phyloP scores from a whole-genome alignment of 2,888 invertebrate species.

The Chrysolina americana region DNA sequence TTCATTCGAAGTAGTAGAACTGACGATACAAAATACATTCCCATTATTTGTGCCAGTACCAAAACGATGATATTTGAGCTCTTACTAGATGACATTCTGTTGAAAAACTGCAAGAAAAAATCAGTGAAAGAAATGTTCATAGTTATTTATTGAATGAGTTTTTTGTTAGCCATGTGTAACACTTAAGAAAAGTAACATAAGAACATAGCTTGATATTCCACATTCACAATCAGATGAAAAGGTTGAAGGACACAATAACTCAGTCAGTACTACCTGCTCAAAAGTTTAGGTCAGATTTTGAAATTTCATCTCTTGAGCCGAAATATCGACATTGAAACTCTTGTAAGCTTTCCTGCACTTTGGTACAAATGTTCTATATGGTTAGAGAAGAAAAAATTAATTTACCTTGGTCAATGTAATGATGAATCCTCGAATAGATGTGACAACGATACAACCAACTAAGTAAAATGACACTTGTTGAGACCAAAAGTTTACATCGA shows the following conservation, averaged over 20 bases:
- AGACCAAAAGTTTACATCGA: conserved; percentile 99
- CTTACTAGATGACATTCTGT: conserved; percentile 98
- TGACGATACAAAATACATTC: conserved; percentile 99
- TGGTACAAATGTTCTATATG: too few relatives aligned
- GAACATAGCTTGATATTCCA: too few relatives aligned
- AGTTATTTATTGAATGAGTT: neutral
- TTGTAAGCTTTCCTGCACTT: too few relatives aligned
- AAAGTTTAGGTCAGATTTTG: too few relatives aligned
- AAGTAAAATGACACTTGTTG: conserved; percentile 98
- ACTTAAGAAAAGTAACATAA: too few relatives aligned
- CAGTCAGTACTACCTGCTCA: too few relatives aligned
- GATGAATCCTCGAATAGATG: conserved; percentile 95
- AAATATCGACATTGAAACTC: too few relatives aligned
- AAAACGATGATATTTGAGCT: conserved; percentile 98
- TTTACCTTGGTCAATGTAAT: conserved; percentile 96
- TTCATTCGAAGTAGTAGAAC: conserved; percentile 99
- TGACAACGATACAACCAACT: conserved; percentile 97
- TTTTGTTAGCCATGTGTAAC: too few relatives aligned
- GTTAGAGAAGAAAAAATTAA: neutral
- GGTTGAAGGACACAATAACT: too few relatives aligned
- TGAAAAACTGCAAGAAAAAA: conserved; percentile 89
- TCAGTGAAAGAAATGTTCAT: neutral
- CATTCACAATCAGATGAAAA: too few relatives aligned
- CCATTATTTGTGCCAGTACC: conserved; percentile 98
- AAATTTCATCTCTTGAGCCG: too few relatives aligned